Evolutionary conservation across 2,797 vertebrate genomes (phyloP).

Genomic region (Karalla daura): DNA sequence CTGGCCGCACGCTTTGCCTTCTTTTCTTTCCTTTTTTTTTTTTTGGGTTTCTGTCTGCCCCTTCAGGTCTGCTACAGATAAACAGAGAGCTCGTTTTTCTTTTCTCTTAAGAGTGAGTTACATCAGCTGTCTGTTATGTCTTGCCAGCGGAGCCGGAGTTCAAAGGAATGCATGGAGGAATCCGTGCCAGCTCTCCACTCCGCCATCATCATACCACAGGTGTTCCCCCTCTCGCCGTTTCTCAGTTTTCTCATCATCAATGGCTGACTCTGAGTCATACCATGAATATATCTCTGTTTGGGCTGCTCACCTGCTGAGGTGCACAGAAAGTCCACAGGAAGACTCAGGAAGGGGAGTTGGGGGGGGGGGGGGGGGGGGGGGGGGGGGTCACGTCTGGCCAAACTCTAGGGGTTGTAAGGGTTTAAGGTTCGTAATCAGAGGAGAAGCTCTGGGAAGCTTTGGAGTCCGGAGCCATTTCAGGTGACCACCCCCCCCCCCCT

Average conservation of each 20-base stretch:
- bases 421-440: conserved; percentile 9
- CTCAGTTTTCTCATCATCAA: conserved; percentile 3
- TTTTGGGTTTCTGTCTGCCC: conserved; percentile 43
- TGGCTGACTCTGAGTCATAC: conserved; percentile 21
- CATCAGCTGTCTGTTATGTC: conserved; percentile 62
- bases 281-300: conserved; percentile 10
- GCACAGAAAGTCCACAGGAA: conserved; percentile 9
- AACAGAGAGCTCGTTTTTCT: conserved; percentile 45
- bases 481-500: conserved; percentile 29
- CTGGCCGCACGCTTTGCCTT: conserved; percentile 14
- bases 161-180: conserved; percentile 50
- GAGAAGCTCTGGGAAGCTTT: conserved; percentile 43
- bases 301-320: conserved; percentile 39
- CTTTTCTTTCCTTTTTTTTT: conserved; percentile 45
- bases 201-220: conserved; percentile 58
- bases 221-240: conserved; percentile 36
- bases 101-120: conserved; percentile 58
- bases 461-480: conserved; percentile 31
- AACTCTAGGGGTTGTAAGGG: background rate
- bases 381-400: too few relatives aligned
- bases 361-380: too few relatives aligned
- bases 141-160: conserved; percentile 70
- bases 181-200: conserved; percentile 49
- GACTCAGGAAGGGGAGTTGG: conserved; percentile 1
- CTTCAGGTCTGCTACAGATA: conserved; percentile 51